Base-by-base conservation (phyloP, 2,797 vertebrate genomes). In the Triplophysa yarkandensis region DNA sequence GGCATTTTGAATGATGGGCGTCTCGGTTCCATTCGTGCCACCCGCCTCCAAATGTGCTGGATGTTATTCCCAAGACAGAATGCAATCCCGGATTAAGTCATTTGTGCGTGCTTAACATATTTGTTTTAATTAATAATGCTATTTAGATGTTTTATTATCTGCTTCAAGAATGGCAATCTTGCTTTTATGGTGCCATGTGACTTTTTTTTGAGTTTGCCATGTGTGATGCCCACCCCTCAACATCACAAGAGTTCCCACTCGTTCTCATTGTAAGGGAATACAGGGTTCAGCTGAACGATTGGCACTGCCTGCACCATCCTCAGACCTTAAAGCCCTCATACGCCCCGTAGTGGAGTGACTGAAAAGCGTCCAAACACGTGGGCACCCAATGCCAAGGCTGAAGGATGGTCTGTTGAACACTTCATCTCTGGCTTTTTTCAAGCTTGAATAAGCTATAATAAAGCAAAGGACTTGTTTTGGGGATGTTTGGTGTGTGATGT, bases 1-100 rank as follows among this genome's bases (percentile, higher is more conserved):
- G 77, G 79, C 86, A 84, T 85, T 79, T 76, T 90, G 89, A 89
- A 89, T 89, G 85, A 87, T 82, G 86, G 93, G 87, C 77, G 93
- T 88, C 76, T 85, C 84, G 74, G 83, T 89, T 83, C 83, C 86
- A 83, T 83, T 76, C 27, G 81, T 77, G 80, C 74, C 84, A 79
- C 80, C 79, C 84, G 68, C 78, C 78, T 28, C 55, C 46, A 44
- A 65, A 71, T 64, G 60, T 64, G 63, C 55, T 43, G 25, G 67
- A 66, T 85, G 88, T 92, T 89, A 92, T 90, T 89, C 85, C 91
- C 48, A 65, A 54, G 39, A 70, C 25, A 36, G 65, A 11, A 36
- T 71, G 13, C 43, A 39, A 68, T 48, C 36, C 16, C n/a, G 44
- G 32, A 25, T 13, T 34, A 36, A 50, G 61, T 0, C 16, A 6